Evolutionary conservation across 2,797 vertebrate species (phyloP).

Genomic region (Takifugu ocellatus): DNA sequence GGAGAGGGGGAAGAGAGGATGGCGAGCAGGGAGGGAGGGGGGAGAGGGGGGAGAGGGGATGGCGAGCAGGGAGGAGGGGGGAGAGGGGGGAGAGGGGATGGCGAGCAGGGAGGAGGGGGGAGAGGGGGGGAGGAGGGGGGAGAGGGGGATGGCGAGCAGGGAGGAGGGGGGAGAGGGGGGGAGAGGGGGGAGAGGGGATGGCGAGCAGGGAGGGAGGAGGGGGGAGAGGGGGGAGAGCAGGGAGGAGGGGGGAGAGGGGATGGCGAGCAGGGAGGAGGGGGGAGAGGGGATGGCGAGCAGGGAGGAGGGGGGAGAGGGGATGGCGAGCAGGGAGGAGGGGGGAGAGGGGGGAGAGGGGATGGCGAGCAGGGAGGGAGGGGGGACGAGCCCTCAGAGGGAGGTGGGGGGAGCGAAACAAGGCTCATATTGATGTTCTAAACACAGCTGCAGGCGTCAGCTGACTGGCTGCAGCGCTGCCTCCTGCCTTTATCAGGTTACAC

Average conservation of each 20-base stretch:
- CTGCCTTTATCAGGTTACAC: constrained; percentile 79
- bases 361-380: constrained; percentile 53
- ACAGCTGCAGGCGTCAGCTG: constrained; percentile 82
- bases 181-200: constrained; percentile 22
- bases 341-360: constrained; percentile 57
- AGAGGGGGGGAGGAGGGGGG: constrained; percentile 4
- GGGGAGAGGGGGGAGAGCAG: constrained; percentile 26
- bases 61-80: constrained; percentile 57
- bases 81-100: too few species aligned
- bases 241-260: constrained; percentile 7
- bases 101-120: constrained; percentile 27
- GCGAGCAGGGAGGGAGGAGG: constrained; percentile 21
- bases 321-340: constrained; percentile 23
- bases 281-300: constrained; percentile 58
- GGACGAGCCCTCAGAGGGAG: constrained; percentile 25
- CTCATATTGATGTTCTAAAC: constrained; percentile 79
- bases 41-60: constrained; percentile 57
- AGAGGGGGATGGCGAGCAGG: constrained; percentile 24
- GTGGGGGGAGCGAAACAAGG: constrained; percentile 71
- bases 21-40: constrained; percentile 25
- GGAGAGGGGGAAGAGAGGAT: constrained; percentile 2
- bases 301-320: constrained; percentile 27
- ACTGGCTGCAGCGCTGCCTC: constrained; percentile 73
- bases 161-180: constrained; percentile 36
- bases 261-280: constrained; percentile 15